Evolutionary conservation across 1,140 invertebrate genomes (phyloP), one percentile per base, ranked within the genome.

Genomic region (Drepana arcuata): DNA sequence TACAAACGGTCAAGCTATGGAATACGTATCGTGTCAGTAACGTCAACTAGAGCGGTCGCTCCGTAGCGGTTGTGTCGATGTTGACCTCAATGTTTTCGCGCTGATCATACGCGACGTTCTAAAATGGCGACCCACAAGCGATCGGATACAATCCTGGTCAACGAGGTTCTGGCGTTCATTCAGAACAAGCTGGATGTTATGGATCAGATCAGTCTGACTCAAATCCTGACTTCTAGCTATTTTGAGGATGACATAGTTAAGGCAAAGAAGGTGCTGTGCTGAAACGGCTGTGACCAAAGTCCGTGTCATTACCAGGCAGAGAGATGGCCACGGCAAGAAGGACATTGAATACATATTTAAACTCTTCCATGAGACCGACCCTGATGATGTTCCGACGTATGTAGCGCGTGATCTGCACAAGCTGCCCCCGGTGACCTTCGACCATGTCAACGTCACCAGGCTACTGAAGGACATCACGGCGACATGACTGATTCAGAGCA

Each of bases 271-370:
- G 24, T 50, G 15, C 26, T 50, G 12, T 50, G n/a, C 36, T 14
- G 41, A 44, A 1, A 38, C 38, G 2, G 4, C 41, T 3, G 26
- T 34, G 0, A 35, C 35, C 15, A 14, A 18, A 21, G 34, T 7
- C 15, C 24, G 38, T 7, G 41, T 35, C n/a, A 42, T 26, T 14
- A 23, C 16, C 7, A 29, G 42, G 7, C 41, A 41, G 28, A 35
- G 26, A 21, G 21, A 21, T 9, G 48, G 34, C 1, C 31, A 36
- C 25, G 16, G 14, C 5, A 2, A 16, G 12, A 24, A 38, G 15
- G 23, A 53, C 14, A 35, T 48, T 9, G 39, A 52, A 1, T 39
- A 52, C 10, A 47, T 52, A 16, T 40, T 52, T 1, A 18, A 16
- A 16, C 4, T 41, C 1, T 7, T 36, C 3, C 16, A 36, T 16